phyloP scores from a whole-genome alignment of 2,888 invertebrate species.

The Drosophila aldrichi region DNA sequence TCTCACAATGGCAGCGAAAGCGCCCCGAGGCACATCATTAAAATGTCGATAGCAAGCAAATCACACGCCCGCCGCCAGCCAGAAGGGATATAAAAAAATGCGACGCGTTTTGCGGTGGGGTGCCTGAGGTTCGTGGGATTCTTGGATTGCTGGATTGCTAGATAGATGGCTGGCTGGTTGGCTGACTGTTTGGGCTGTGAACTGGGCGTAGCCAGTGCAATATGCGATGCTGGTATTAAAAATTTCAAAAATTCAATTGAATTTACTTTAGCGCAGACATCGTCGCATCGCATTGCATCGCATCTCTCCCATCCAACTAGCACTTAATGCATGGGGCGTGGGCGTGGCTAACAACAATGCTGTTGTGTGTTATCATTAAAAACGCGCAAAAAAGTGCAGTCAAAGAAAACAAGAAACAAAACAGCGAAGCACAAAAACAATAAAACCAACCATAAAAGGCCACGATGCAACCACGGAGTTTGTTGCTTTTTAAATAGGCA shows the following conservation, averaged over 20 bases:
- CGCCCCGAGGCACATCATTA: conserved; percentile 82
- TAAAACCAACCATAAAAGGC: conserved; percentile 74
- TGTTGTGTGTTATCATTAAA: conserved; percentile 77
- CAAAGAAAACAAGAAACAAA: conserved; percentile 69
- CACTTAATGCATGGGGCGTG: conserved; percentile 64
- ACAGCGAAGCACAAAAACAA: conserved; percentile 56
- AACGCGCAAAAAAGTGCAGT: conserved; percentile 69
- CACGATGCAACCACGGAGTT: conserved; percentile 65
- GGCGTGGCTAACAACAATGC: conserved; percentile 55
- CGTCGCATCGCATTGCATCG: conserved; percentile 32
- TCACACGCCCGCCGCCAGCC: conserved; percentile 76
- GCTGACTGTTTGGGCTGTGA: not conserved
- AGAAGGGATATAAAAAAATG: conserved; percentile 62
- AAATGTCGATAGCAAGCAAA: conserved; percentile 83
- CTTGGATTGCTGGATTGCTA: conserved; percentile 13
- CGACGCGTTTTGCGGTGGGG: conserved; percentile 64
- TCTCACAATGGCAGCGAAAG: conserved; percentile 67
- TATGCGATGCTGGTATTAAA: conserved; percentile 73
- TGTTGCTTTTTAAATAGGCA: conserved; percentile 69
- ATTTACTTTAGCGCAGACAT: conserved; percentile 77
- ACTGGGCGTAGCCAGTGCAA: conserved; percentile 68
- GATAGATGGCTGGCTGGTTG: conserved; percentile 6
- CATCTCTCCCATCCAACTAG: conserved; percentile 41
- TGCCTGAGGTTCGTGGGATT: conserved; percentile 25
- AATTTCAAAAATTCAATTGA: conserved; percentile 81